Percentiles rank a stretch among this genome's conserved stretches.
Evolutionary conservation across 2,113 vertebrate species (phyloP).

Genomic region (Pandion haliaetus): DNA sequence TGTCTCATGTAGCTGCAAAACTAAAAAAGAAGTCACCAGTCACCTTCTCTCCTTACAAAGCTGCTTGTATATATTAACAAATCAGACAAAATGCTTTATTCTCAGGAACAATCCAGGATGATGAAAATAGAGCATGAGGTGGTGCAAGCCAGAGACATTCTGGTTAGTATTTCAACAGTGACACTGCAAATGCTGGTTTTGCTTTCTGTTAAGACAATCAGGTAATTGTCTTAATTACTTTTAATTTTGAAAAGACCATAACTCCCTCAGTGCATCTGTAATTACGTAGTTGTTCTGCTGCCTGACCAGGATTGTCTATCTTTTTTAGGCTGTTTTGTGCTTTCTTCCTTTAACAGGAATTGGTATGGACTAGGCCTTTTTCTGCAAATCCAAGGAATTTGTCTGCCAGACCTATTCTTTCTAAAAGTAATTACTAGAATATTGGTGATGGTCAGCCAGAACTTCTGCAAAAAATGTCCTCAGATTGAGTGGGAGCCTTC

Average conservation of each 20-base stretch:
- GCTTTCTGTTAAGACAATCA: background rate
- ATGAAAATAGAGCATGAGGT: background rate
- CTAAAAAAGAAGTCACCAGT: background rate
- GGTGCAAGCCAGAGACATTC: background rate
- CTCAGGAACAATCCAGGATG: background rate
- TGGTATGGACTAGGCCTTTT: background rate
- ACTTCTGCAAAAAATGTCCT: background rate
- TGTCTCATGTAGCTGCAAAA: background rate
- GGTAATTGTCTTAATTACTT: background rate
- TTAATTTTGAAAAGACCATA: background rate
- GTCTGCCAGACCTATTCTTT: background rate
- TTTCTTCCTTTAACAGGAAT: background rate
- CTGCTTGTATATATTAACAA: background rate
- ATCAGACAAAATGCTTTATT: background rate
- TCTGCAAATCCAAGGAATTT: background rate
- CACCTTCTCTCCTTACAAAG: background rate
- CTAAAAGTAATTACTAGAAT: background rate
- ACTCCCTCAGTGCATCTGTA: background rate
- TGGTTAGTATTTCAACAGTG: background rate
- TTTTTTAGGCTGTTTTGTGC: background rate
- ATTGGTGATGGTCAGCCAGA: background rate
- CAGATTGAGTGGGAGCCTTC: background rate
- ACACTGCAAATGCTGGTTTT: background rate
- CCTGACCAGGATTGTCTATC: background rate
- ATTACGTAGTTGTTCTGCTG: background rate